These are phyloP conservation scores for Drosophila suboccidentalis DNA, from an alignment of 2,888 invertebrate genomes.

Conservation along the genomic window DNA sequence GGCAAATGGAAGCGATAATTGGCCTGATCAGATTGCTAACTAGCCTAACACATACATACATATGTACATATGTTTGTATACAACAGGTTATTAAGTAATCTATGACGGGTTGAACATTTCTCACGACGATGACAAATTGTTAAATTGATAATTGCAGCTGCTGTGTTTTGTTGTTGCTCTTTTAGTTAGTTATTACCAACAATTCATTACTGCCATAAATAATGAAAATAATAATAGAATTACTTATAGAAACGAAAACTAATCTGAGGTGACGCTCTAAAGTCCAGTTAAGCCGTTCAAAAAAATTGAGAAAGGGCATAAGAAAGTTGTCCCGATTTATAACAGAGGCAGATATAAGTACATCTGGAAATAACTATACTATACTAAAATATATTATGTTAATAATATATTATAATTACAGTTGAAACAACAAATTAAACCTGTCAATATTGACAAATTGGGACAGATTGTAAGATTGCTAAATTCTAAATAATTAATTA, in stretches of 20 bases:
- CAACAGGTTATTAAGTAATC: constrained; percentile 12
- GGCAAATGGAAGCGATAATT: constrained; percentile 43
- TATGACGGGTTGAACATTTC: constrained; percentile 17
- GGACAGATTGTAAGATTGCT: neutral
- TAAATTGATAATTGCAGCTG: constrained; percentile 27
- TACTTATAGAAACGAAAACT: constrained; percentile 22
- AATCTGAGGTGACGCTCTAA: constrained; percentile 36
- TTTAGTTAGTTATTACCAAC: constrained; percentile 21
- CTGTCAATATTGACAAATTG: neutral
- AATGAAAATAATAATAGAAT: constrained; percentile 21
- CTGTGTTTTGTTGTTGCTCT: neutral
- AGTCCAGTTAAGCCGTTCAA: constrained; percentile 10
- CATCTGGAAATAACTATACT: neutral
- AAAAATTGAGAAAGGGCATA: neutral
- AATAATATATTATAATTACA: neutral
- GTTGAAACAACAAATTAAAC: neutral
- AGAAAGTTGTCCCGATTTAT: constrained; percentile 1
- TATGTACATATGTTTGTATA: neutral
- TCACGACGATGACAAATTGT: constrained; percentile 20
- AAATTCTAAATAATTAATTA: neutral
- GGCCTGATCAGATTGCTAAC: constrained; percentile 45
- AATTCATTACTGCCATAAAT: constrained; percentile 47
- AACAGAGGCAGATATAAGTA: neutral
- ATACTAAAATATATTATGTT: neutral
- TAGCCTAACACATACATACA: neutral